Evolutionary conservation across 2,797 vertebrate genomes (phyloP).

Genomic region (Serranus cabrilla): DNA sequence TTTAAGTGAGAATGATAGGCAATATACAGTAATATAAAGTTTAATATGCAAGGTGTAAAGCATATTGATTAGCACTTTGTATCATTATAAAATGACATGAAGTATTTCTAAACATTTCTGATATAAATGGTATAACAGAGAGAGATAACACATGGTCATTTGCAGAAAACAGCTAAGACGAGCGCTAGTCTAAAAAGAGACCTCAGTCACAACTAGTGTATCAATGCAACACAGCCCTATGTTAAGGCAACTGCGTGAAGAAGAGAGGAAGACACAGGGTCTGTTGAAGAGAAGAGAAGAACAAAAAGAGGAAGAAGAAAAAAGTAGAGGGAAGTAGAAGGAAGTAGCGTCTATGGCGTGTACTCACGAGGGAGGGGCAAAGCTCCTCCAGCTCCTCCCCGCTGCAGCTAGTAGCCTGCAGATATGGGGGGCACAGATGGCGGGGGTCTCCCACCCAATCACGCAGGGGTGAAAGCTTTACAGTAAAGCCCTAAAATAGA

Average conservation of each 20-base stretch:
- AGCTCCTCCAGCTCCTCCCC: conserved; percentile 98
- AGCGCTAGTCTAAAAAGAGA: conserved; percentile 53
- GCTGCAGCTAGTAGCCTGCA: conserved; percentile 99
- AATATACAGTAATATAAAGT: conserved; percentile 8
- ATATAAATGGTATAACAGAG: conserved; percentile 34
- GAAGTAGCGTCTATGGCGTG: conserved; percentile 93
- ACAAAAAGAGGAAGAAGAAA: conserved; percentile 59
- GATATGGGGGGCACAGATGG: conserved; percentile 99
- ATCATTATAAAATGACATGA: conserved; percentile 48
- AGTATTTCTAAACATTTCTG: conserved; percentile 19
- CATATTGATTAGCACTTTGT: conserved; percentile 37
- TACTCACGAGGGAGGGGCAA: conserved; percentile 99
- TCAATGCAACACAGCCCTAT: conserved; percentile 75
- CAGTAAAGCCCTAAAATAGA: conserved; percentile 99
- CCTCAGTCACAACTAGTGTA: conserved; percentile 60
- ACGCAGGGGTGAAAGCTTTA: conserved; percentile 98
- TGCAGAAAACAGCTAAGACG: conserved; percentile 56
- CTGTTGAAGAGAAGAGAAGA: conserved; percentile 74
- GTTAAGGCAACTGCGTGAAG: conserved; percentile 76
- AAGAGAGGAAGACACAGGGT: conserved; percentile 76
- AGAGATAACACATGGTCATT: conserved; percentile 57
- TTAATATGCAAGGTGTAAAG: conserved; percentile 7
- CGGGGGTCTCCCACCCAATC: conserved; percentile 98
- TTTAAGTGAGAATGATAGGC: neutral
- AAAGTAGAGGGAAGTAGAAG: conserved; percentile 77